Percentiles rank a stretch among this genome's conserved stretches.
Conservation (phyloP, 2,797 vertebrate species). For the Psittacula echo region DNA sequence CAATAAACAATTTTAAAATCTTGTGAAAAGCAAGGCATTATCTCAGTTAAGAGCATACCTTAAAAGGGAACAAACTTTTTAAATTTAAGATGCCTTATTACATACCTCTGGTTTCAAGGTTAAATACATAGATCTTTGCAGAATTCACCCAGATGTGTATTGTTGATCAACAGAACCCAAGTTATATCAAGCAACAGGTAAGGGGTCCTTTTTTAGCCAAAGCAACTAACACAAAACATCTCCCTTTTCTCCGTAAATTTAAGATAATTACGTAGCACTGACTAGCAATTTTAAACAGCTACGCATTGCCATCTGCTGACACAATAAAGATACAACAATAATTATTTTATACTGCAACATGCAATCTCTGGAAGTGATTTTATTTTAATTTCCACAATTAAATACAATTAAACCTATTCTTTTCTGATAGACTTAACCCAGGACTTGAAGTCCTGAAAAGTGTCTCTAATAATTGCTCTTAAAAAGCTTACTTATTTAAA, state of each 20-base stretch:
- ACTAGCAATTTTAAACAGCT: neutral
- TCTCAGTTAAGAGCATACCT: neutral
- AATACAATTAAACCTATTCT: neutral
- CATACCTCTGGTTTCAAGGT: neutral
- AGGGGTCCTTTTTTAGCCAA: neutral
- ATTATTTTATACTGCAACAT: neutral
- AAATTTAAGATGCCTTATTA: neutral
- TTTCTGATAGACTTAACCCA: neutral
- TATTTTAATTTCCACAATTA: neutral
- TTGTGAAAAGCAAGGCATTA: neutral
- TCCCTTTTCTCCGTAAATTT: neutral
- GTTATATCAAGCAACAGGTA: neutral
- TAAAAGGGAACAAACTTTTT: neutral
- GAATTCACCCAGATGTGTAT: neutral
- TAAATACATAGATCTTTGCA: neutral
- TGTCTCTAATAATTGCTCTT: neutral
- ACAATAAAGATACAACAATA: neutral
- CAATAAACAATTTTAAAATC: neutral
- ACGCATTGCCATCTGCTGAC: constrained; percentile 54
- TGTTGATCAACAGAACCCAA: neutral
- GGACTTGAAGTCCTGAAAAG: neutral
- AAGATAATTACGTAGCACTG: neutral
- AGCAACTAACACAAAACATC: neutral
- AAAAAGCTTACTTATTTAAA: neutral
- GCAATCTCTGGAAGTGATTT: neutral